Conservation (phyloP, 1,140 invertebrate genomes). For the Augochlora pura region DNA sequence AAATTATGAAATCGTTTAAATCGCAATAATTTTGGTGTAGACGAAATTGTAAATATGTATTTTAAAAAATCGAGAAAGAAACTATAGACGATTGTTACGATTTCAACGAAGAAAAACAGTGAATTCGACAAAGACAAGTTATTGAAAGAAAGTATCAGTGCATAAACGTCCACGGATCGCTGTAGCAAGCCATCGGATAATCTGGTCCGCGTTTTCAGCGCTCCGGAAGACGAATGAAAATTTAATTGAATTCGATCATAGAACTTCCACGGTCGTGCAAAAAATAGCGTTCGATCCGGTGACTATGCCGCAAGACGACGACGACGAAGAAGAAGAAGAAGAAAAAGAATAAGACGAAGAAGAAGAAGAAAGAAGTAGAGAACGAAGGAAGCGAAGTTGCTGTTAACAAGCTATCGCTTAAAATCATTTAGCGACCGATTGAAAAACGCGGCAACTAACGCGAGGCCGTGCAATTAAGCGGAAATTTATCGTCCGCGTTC, state of each 20-base stretch:
- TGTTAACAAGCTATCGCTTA: conserved; percentile 4
- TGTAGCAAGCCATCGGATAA: neutral
- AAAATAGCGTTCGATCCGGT: neutral
- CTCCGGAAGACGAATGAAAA: neutral
- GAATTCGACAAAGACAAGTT: too few relatives aligned
- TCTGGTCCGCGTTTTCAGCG: neutral
- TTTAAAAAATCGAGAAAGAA: too few relatives aligned
- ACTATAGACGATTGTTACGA: too few relatives aligned
- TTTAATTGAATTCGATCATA: neutral
- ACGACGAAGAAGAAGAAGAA: too few relatives aligned
- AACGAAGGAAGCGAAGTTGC: neutral
- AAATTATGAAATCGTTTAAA: too few relatives aligned
- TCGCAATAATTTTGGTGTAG: too few relatives aligned
- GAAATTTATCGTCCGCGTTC: conserved; percentile 35
- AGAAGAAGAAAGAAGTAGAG: neutral
- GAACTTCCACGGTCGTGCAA: neutral
- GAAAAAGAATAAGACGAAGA: neutral
- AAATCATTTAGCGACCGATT: conserved; percentile 28
- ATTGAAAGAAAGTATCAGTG: neutral
- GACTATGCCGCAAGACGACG: neutral
- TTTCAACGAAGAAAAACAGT: too few relatives aligned
- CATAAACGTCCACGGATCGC: neutral
- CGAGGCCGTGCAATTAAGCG: conserved; percentile 33
- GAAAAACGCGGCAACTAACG: conserved; percentile 28
- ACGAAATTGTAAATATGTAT: too few relatives aligned